Evolutionary conservation across 2,113 vertebrate genomes (phyloP), one percentile per base, ranked within the genome.

Genomic region (Danio rerio): DNA sequence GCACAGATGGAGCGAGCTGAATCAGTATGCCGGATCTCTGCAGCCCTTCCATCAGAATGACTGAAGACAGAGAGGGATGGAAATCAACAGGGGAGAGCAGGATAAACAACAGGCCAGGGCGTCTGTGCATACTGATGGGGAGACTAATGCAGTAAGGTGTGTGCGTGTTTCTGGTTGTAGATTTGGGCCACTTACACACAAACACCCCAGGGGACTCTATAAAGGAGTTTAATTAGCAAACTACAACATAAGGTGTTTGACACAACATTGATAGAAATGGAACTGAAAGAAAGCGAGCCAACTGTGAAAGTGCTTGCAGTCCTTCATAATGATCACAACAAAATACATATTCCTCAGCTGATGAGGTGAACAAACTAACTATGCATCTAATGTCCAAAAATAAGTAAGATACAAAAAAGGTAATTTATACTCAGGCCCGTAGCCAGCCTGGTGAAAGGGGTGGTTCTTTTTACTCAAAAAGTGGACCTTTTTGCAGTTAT

Each of bases 171-270:
- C 58, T 59, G 66, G n/a, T 21, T 66, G 42, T 9, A 15, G 43
- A 70, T 56, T 2, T 40, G 12, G 21, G 40, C 52, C 74, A 52
- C 83, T 83, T 21, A 20, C 82, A 71, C 65, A 18, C 45, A 62
- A 77, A 61, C 83, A 72, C 76, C 71, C 7, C 45, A 47, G 40
- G 73, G 62, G 52, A 62, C 82, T 69, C 63, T 42, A 65, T 81
- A 31, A 61, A 77, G 50, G 55, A 65, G 65, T 9, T 58, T 81
- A 84, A 81, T 87, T 85, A 71, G 59, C 84, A 81, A 83, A 81
- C 55, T 52, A 75, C 81, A 83, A 81, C 55, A 42, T 20, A 74
- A 81, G 69, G 63, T 50, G 40, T 77, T 69, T 81, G 70, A 55
- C 69, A 73, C 61, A 58, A 56, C 49, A 59, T 72, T 78, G 50